These are phyloP conservation scores for Acleris holmiana DNA, from an alignment of 2,888 invertebrate species.

Conservation along the genomic window DNA sequence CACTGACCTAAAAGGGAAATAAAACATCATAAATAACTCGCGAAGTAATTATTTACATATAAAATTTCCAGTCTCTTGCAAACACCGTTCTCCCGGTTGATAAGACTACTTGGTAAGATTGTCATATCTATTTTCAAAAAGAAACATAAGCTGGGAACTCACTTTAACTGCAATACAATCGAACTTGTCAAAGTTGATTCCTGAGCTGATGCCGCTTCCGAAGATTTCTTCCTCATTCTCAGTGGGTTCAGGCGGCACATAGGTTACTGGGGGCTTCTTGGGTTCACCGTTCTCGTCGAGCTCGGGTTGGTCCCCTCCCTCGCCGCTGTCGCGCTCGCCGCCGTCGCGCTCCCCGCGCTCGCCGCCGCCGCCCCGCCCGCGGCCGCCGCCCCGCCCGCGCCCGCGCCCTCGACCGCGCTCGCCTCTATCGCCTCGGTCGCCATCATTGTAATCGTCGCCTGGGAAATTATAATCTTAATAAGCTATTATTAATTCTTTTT, in stretches of 20 bases:
- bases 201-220: conserved; percentile 87
- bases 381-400: conserved; percentile 53
- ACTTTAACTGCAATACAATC: conserved; percentile 95
- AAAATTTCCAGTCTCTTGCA: no score
- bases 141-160: conserved; percentile 50
- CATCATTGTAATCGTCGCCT: conserved; percentile 49
- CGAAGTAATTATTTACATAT: no score
- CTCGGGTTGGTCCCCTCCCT: conserved; percentile 46
- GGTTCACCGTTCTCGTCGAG: conserved; percentile 61
- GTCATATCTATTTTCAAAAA: no score
- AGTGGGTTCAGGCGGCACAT: conserved; percentile 89
- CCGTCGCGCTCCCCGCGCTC: conserved; percentile 55
- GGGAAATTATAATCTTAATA: no score
- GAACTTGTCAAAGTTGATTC: conserved; percentile 96
- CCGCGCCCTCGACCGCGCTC: conserved; percentile 53
- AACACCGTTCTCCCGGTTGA: no score
- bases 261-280: conserved; percentile 81
- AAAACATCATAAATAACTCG: no score
- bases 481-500: no score
- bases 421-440: conserved; percentile 57
- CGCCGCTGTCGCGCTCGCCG: conserved; percentile 49
- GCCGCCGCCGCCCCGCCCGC: conserved; percentile 49
- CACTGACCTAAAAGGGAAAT: conserved; percentile 84
- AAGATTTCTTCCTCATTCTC: conserved; percentile 89
- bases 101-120: no score